Evolutionary conservation across 2,113 vertebrate species (phyloP).

Genomic region (Mormyrus lacerda): DNA sequence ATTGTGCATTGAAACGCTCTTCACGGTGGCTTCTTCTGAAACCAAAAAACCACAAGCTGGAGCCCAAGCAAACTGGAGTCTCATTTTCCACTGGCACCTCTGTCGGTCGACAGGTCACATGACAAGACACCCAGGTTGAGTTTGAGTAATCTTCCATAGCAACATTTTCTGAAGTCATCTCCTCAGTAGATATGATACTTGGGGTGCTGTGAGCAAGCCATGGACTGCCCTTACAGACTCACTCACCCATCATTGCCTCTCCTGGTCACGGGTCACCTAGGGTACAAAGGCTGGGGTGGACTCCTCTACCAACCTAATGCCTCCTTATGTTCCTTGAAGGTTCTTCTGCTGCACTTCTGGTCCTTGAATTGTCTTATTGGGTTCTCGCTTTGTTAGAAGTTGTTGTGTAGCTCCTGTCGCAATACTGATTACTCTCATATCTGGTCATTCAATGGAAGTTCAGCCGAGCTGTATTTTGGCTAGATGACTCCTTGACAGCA

Average conservation of each 20-base stretch:
- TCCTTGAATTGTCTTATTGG: background rate
- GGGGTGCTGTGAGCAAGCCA: background rate
- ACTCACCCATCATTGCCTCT: background rate
- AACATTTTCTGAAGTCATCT: background rate
- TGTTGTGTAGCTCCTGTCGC: background rate
- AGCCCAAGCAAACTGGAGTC: background rate
- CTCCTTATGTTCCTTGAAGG: background rate
- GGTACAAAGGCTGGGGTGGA: background rate
- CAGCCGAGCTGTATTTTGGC: background rate
- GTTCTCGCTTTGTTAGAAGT: background rate
- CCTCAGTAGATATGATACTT: background rate
- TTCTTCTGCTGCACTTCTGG: background rate
- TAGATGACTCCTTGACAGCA: background rate
- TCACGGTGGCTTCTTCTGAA: background rate
- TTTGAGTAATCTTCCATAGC: background rate
- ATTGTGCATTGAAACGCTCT: background rate
- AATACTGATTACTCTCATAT: background rate
- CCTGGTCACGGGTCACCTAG: background rate
- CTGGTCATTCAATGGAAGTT: background rate
- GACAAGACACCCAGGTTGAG: background rate
- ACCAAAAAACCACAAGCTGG: background rate
- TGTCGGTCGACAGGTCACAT: background rate
- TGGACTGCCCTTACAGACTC: background rate
- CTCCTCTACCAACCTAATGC: background rate
- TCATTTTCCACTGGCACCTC: background rate